Percentiles rank a stretch among this genome's conserved stretches.
Evolutionary conservation across 2,888 invertebrate genomes (phyloP).

Genomic region (Drosophila fungiperda): DNA sequence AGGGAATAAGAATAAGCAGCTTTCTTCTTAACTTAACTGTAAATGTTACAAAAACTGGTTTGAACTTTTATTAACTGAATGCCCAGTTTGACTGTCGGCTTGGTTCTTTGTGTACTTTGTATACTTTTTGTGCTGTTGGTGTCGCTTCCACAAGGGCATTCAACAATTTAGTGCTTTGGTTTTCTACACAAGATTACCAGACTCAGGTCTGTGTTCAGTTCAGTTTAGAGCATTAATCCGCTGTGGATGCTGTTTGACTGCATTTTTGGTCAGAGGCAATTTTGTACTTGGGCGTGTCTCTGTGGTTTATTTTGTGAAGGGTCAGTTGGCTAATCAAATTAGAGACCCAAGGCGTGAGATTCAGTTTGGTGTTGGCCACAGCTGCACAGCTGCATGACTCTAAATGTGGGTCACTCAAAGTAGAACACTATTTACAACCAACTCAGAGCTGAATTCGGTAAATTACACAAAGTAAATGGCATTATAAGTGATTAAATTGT

Average conservation of each 20-base stretch:
- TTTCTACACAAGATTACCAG: constrained; percentile 20
- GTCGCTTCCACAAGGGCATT: constrained; percentile 59
- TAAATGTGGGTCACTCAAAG: constrained; percentile 40
- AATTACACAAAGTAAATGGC: neutral
- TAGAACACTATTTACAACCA: constrained; percentile 10
- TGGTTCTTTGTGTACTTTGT: constrained; percentile 7
- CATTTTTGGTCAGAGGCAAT: constrained; percentile 49
- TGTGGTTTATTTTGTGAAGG: constrained; percentile 27
- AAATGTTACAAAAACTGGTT: constrained; percentile 63
- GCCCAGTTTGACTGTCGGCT: constrained; percentile 19
- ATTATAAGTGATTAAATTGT: neutral
- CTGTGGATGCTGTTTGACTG: constrained; percentile 68
- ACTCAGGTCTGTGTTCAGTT: constrained; percentile 32
- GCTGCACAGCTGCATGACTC: constrained; percentile 35
- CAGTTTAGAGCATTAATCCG: constrained; percentile 11
- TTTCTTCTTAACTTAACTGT: constrained; percentile 42
- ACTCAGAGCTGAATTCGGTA: neutral
- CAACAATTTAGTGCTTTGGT: constrained; percentile 47
- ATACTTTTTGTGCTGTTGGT: constrained; percentile 17
- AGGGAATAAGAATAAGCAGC: constrained; percentile 23
- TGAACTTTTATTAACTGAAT: constrained; percentile 38
- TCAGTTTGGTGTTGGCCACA: constrained; percentile 7
- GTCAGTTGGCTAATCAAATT: constrained; percentile 66
- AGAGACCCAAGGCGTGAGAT: constrained; percentile 36
- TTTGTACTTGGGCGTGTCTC: constrained; percentile 23